Conservation (phyloP, 1,140 invertebrate species). For the Drosophila sechellia region DNA sequence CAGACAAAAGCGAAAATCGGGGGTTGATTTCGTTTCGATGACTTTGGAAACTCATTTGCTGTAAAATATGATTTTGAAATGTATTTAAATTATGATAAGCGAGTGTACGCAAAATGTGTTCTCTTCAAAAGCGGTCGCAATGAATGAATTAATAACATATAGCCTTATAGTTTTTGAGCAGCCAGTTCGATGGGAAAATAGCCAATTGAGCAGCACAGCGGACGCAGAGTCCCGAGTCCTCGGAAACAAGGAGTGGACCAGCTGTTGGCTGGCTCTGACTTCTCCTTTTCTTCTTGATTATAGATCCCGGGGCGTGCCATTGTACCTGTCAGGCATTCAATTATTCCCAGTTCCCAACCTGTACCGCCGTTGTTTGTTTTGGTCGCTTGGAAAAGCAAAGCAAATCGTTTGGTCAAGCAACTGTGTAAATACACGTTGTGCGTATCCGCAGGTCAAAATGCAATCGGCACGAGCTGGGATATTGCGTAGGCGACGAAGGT, state of each 20-base stretch:
- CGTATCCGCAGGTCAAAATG: neutral
- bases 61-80: neutral
- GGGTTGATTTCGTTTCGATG: neutral
- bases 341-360: slow-evolving; percentile 1
- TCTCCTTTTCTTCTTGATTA: slow-evolving; percentile 21
- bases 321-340: slow-evolving; percentile 30
- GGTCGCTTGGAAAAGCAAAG: slow-evolving; percentile 56
- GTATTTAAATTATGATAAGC: neutral
- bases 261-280: slow-evolving; percentile 13
- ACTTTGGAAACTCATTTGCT: neutral
- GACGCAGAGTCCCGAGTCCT: neutral
- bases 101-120: neutral
- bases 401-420: slow-evolving; percentile 68
- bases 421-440: slow-evolving; percentile 28
- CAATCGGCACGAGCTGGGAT: slow-evolving; percentile 18
- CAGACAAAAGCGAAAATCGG: neutral
- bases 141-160: neutral
- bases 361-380: slow-evolving; percentile 36
- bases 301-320: slow-evolving; percentile 4
- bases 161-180: neutral
- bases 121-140: too few species aligned
- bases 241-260: slow-evolving; percentile 20
- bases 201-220: slow-evolving; percentile 12
- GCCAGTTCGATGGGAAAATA: neutral
- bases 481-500: neutral